Evolutionary conservation across 2,113 vertebrate genomes (phyloP).

Genomic region (Cyprinus carpio): DNA sequence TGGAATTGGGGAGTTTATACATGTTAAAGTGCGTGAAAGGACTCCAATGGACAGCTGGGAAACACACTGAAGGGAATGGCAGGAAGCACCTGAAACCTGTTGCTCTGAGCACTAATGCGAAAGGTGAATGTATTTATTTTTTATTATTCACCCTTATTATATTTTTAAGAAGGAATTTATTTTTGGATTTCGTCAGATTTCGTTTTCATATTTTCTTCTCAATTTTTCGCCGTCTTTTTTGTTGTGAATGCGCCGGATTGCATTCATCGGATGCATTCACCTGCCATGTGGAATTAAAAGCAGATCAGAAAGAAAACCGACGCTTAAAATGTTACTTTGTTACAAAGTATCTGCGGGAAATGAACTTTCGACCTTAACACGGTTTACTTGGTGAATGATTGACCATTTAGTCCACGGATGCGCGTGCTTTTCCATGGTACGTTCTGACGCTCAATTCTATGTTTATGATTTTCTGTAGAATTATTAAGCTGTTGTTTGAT

Average conservation of each 20-base stretch:
- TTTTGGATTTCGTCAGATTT: background rate
- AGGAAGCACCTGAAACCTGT: slow-evolving; percentile 57
- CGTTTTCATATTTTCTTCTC: background rate
- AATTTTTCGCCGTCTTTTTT: background rate
- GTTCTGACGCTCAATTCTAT: background rate
- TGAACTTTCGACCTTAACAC: slow-evolving; percentile 64
- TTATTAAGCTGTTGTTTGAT: background rate
- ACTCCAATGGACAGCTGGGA: background rate
- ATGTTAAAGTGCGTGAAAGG: background rate
- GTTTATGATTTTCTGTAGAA: slow-evolving; percentile 5
- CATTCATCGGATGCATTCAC: slow-evolving; percentile 40
- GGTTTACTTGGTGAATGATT: slow-evolving; percentile 68
- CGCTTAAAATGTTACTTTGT: slow-evolving; percentile 47
- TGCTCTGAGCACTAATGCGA: slow-evolving; percentile 29
- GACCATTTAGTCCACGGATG: slow-evolving; percentile 50
- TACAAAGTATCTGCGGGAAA: slow-evolving; percentile 61
- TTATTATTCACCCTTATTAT: background rate
- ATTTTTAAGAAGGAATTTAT: background rate
- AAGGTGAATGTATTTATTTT: background rate
- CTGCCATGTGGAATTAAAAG: slow-evolving; percentile 25
- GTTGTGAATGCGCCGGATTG: background rate
- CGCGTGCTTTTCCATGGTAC: slow-evolving; percentile 26
- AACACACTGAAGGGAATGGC: slow-evolving; percentile 24
- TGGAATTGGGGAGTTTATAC: background rate
- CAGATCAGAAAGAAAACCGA: slow-evolving; percentile 1